Evolutionary conservation across 2,113 vertebrate species (phyloP).

Genomic region (Manacus vitellinus): DNA sequence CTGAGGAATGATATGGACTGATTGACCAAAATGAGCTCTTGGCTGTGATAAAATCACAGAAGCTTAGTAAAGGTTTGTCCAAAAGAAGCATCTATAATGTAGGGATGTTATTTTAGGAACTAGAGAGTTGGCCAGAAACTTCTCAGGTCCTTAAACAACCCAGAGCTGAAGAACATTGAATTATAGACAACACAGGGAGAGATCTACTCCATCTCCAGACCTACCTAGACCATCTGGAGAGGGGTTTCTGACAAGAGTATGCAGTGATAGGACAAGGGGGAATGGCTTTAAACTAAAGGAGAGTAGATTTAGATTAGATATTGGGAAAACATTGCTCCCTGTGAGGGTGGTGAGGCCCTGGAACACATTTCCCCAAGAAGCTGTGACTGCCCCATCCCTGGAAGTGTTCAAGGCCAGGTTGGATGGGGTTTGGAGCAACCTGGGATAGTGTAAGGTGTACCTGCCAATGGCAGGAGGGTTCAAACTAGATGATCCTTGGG

Average conservation of each 20-base stretch:
- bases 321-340: background rate
- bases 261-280: background rate
- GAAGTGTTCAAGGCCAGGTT: background rate
- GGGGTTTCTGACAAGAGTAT: background rate
- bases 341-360: background rate
- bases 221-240: background rate
- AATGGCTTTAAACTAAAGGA: background rate
- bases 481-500: background rate
- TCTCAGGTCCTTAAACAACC: background rate
- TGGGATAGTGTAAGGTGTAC: background rate
- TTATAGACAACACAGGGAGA: background rate
- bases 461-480: background rate
- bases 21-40: background rate
- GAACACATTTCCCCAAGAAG: background rate
- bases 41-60: background rate
- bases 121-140: background rate
- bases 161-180: background rate
- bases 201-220: background rate
- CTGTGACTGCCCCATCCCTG: background rate
- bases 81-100: background rate
- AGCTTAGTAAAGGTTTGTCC: background rate
- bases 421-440: background rate
- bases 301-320: background rate
- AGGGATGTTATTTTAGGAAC: background rate
- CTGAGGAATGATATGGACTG: background rate